A percentile compares a stretch with the other conserved stretches of the same genome.
These are phyloP conservation scores for Kryphioiulus occultus DNA, from an alignment of 2,888 invertebrate species.

Conservation along the genomic window DNA sequence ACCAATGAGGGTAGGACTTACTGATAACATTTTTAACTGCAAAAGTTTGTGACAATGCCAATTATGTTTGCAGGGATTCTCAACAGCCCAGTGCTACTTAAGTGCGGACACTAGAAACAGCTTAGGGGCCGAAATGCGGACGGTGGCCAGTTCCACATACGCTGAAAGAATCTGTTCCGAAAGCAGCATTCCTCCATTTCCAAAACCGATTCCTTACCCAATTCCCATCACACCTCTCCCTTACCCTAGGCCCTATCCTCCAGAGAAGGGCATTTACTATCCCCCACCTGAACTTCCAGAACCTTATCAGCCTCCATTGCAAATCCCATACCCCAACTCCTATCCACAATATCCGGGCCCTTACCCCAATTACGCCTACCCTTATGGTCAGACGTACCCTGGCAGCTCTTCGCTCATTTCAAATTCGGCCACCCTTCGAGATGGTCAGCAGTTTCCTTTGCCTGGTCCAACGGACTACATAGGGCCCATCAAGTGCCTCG, in stretches of 20 bases:
- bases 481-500: conserved; percentile 42
- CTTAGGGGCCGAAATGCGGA: conserved; percentile 55
- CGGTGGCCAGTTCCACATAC: conserved; percentile 60
- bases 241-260: conserved; percentile 6
- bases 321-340: not conserved
- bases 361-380: conserved; percentile 9
- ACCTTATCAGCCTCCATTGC: not conserved
- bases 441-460: conserved; percentile 46
- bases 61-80: conserved; percentile 37
- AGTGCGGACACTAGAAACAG: conserved; percentile 51
- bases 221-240: not conserved
- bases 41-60: too few species aligned
- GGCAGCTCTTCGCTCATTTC: conserved; percentile 48
- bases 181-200: conserved; percentile 3
- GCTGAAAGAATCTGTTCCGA: conserved; percentile 59
- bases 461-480: conserved; percentile 41
- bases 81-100: conserved; percentile 46
- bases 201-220: conserved; percentile 1
- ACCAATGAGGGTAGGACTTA: too few species aligned
- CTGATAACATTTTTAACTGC: too few species aligned
- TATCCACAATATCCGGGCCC: not conserved
- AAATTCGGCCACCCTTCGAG: not conserved
- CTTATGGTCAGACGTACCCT: conserved; percentile 41
- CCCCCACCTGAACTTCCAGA: conserved; percentile 39
- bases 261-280: not conserved